Evolutionary conservation across 2,113 vertebrate genomes (phyloP).

Genomic region (Hippocampus mohnikei): DNA sequence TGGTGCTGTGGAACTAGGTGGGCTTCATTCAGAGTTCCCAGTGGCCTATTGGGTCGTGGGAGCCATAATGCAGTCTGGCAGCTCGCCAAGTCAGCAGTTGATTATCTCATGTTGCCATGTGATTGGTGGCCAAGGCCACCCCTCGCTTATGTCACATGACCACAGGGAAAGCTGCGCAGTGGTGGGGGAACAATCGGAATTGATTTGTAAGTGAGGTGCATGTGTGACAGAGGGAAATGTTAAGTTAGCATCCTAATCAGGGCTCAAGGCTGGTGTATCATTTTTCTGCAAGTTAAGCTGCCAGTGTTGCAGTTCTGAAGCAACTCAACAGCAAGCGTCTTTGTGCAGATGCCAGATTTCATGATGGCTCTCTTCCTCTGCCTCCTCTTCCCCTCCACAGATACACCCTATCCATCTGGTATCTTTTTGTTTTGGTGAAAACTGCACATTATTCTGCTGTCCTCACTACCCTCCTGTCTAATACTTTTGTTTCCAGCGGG

Average conservation of each 20-base stretch:
- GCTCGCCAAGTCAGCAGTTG: constrained; percentile 56
- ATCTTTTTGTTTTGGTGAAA: constrained; percentile 41
- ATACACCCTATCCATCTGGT: constrained; percentile 49
- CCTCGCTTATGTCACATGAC: constrained; percentile 24
- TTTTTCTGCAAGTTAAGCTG: not conserved
- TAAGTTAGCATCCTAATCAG: not conserved
- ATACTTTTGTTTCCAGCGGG: constrained; percentile 39
- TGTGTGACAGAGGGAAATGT: not conserved
- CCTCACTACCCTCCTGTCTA: not conserved
- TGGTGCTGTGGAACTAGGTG: constrained; percentile 64
- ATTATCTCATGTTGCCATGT: constrained; percentile 59
- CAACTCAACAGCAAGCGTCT: constrained; percentile 53
- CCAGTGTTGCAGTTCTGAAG: constrained; percentile 51
- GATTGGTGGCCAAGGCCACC: constrained; percentile 59
- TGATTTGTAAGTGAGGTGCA: constrained; percentile 25
- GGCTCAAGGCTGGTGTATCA: not conserved
- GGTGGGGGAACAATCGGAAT: constrained; percentile 12
- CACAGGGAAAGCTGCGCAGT: constrained; percentile 6
- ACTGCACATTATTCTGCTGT: constrained; percentile 5
- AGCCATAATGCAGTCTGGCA: constrained; percentile 58
- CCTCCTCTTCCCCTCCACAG: constrained; percentile 25
- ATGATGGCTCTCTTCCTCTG: constrained; percentile 51
- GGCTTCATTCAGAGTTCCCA: constrained; percentile 52
- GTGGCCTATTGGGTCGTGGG: constrained; percentile 65
- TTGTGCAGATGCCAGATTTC: constrained; percentile 50